A percentile compares a stretch with the other conserved stretches of the same genome.
Evolutionary conservation across 2,113 vertebrate genomes (phyloP).

Genomic region (Morone saxatilis): DNA sequence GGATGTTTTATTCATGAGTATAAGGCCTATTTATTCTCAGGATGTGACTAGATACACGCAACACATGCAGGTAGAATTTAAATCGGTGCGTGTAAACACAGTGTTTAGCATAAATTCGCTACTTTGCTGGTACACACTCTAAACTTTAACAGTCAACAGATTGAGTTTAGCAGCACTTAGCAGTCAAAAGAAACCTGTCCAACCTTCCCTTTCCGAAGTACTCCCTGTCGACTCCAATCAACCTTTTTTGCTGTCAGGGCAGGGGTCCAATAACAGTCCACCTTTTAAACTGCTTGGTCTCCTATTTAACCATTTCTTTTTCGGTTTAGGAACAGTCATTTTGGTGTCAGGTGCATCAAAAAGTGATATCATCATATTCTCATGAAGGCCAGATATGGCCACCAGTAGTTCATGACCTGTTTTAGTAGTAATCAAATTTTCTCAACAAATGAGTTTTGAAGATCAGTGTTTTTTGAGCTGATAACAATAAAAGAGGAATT

Average conservation of each 20-base stretch:
- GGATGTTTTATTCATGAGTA: background rate
- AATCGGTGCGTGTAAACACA: background rate
- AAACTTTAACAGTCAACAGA: background rate
- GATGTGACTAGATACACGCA: background rate
- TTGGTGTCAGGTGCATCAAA: background rate
- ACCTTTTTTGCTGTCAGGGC: background rate
- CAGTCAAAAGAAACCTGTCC: background rate
- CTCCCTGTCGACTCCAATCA: background rate
- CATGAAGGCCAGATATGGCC: no score
- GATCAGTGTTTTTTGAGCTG: background rate
- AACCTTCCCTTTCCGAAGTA: background rate
- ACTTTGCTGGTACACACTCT: no score
- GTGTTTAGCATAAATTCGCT: background rate
- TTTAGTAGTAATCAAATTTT: background rate
- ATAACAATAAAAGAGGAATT: background rate
- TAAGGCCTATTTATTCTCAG: background rate
- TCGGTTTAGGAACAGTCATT: background rate
- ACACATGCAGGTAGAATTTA: background rate
- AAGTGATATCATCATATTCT: no score
- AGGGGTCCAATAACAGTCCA: background rate
- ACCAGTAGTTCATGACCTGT: background rate
- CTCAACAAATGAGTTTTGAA: background rate
- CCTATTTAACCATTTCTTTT: background rate
- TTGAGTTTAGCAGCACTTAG: background rate
- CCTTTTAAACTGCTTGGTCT: background rate